Base-by-base conservation (phyloP, 2,797 vertebrate species). In the Rousettus madagascariensis region DNA sequence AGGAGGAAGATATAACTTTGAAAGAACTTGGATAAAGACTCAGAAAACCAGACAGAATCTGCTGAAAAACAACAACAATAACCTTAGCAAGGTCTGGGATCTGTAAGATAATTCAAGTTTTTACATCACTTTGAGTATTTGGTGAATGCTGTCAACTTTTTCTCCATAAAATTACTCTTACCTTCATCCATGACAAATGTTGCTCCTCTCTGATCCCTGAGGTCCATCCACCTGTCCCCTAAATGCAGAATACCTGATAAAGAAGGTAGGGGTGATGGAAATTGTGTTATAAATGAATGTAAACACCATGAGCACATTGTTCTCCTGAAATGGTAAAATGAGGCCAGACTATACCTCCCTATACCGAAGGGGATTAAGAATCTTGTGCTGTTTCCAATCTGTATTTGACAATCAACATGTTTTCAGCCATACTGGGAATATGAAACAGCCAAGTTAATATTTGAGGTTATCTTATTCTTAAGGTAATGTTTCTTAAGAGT, bases 391-490 rank as follows among this genome's bases (percentile, higher is more conserved):
- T 19, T 94, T 65, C 49, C 38, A 78, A 24, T 38, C 19, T 72
- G 2, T 68, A 22, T 75, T n/a, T 96, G 26, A 2, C 12, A 92
- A 28, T 90, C 49, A 57, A 61, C 11, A 30, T 49, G 22, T 88
- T 72, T 78, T 36, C 55, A 95, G 66, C 8, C 19, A 71, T 15
- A 51, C 33, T 17, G 28, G 53, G 28, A 51, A 38, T 22, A 75
- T 13, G 6, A 83, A 94, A 85, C 1, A 49, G 55, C 1, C 30
- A 69, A 94, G 77, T 83, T 33, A 88, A 57, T 57, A 28, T 86
- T 43, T 71, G 38, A 94, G 24, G 28, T n/a, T 83, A 36, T 51
- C 49, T 65, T 95, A 86, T 89, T 95, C n/a, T 90, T 94, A 53
- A 43, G 22, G 36, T 82, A 91, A 57, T 1, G 53, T 38, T 93